phyloP scores from a whole-genome alignment of 1,140 invertebrate genomes.

The Ptiloglossa arizonensis region DNA sequence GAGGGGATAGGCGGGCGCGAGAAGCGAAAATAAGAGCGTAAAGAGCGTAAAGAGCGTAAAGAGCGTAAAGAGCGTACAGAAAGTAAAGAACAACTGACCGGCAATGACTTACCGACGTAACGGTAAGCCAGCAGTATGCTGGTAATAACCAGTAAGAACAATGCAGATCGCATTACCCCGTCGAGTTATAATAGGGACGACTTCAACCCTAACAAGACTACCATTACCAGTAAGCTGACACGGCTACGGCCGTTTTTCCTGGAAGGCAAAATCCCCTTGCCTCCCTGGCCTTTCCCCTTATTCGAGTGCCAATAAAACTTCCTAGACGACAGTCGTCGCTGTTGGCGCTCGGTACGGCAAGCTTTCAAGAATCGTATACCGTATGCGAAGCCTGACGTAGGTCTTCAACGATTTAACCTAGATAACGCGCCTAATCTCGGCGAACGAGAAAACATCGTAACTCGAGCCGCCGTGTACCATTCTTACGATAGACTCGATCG shows the following conservation, averaged over 20 bases:
- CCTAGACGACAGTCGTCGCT: slow-evolving; percentile 28
- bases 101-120: slow-evolving; percentile 15
- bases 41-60: neutral
- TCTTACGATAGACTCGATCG: neutral
- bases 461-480: neutral
- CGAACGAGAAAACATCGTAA: slow-evolving; percentile 42
- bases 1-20: neutral
- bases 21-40: slow-evolving; percentile 28
- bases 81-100: neutral
- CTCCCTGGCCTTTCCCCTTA: slow-evolving; percentile 32
- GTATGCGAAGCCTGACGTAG: slow-evolving; percentile 55
- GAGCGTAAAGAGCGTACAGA: neutral
- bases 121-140: slow-evolving; percentile 1
- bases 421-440: slow-evolving; percentile 42
- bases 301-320: slow-evolving; percentile 54
- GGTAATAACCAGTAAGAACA: slow-evolving; percentile 37
- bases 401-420: slow-evolving; percentile 57
- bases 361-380: slow-evolving; percentile 60
- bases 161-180: slow-evolving; percentile 37
- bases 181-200: slow-evolving; percentile 29
- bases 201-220: slow-evolving; percentile 52
- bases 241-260: slow-evolving; percentile 54
- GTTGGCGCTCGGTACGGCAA: slow-evolving; percentile 36
- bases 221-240: slow-evolving; percentile 38
- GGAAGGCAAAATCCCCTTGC: slow-evolving; percentile 54